A percentile compares a stretch with the other conserved stretches of the same genome.
Evolutionary conservation across 1,140 invertebrate genomes (phyloP).

Genomic region (Dinoponera quadriceps): DNA sequence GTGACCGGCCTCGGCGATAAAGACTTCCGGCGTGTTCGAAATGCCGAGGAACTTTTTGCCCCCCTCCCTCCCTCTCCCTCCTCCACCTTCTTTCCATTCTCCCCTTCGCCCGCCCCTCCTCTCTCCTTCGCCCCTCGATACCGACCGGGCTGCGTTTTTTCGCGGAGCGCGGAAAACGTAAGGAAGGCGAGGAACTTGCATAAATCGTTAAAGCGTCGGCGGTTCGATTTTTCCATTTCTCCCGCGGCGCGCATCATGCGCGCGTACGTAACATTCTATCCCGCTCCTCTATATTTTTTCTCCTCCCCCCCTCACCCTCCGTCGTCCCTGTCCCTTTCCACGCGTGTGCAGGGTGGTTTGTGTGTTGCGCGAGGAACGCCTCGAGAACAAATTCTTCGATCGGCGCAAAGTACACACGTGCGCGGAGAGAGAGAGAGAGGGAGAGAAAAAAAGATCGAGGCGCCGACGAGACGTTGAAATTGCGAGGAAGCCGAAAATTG

Average conservation of each 20-base stretch:
- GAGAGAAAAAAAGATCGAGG: too few relatives aligned
- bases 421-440: too few relatives aligned
- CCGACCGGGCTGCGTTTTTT: not conserved
- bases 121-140: constrained; percentile 18
- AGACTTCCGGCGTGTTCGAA: constrained; percentile 58
- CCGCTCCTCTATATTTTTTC: not conserved
- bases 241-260: constrained; percentile 36
- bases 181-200: constrained; percentile 56
- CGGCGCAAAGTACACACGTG: too few relatives aligned
- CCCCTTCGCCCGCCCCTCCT: too few relatives aligned
- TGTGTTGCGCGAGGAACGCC: too few relatives aligned
- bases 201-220: constrained; percentile 58
- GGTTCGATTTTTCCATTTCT: constrained; percentile 49
- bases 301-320: not conserved
- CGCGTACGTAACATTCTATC: constrained; percentile 7
- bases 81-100: too few relatives aligned
- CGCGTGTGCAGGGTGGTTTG: too few relatives aligned
- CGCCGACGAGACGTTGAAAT: too few relatives aligned
- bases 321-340: too few relatives aligned
- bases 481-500: too few relatives aligned
- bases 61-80: not conserved
- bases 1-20: constrained; percentile 61
- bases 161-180: constrained; percentile 41
- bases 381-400: too few relatives aligned
- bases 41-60: constrained; percentile 55